Base-by-base conservation (phyloP, 2,888 invertebrate species). In the Drosophila austrosaltans region DNA sequence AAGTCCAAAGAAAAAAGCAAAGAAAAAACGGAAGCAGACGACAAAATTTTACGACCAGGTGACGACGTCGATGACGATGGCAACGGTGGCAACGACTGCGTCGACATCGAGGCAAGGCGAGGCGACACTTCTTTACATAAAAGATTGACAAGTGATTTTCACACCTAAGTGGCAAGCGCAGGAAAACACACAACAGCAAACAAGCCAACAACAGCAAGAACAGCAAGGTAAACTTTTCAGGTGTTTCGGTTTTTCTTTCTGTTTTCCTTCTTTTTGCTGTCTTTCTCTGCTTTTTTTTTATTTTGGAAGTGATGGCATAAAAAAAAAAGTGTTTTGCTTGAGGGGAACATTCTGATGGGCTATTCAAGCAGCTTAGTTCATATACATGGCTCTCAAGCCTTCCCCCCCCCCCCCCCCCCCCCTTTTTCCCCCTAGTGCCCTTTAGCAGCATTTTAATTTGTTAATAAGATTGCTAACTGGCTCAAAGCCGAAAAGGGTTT, bases 101-200 rank as follows among this genome's bases (percentile, higher is more conserved):
- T 30, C 60, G 32, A 2, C 54, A 53, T 22, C 53, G 59, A 60
- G 42, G 42, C 42, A 6, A 42, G 16, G 16, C n/a, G 16, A 42
- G 44, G 44, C 44, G 16, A 48, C 48, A 48, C 66, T 76, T 79
- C 81, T 84, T 86, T 83, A 79, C 89, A 88, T 83, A 88, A 88
- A 84, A 84, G 89, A 88, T 84, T 84, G 84, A 87, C 87, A 84
- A 84, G 89, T 83, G 87, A 84, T 88, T 88, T 81, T 81, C 81
- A 77, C 87, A 83, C 83, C 87, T 73, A 72, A 76, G 77, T 76
- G 77, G 76, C 77, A 76, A 72, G 72, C 74, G 63, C 63, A 75
- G 63, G 70, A 71, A 72, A 68, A 73, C 67, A 73, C 64, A 64
- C 61, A 63, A 40, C 69, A 65, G 48, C 69, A 64, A 28, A 16